These are phyloP conservation scores for Ceryle rudis DNA, from an alignment of 2,797 vertebrate species.

Conservation along the genomic window DNA sequence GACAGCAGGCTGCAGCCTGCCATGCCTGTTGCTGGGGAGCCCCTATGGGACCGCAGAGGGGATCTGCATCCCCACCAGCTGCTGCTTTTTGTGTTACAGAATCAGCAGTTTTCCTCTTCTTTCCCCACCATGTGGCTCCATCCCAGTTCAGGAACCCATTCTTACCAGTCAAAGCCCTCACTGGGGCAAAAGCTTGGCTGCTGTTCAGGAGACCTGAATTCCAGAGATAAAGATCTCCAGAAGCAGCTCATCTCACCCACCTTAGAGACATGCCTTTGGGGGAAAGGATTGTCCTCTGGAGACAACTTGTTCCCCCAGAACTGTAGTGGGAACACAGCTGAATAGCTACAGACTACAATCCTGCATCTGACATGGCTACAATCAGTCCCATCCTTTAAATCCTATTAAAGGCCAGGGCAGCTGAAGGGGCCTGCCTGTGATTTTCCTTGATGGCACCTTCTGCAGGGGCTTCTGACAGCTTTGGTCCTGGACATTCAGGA, in stretches of 20 bases:
- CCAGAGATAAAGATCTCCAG: background rate
- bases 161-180: background rate
- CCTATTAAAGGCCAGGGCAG: background rate
- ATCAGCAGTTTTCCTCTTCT: background rate
- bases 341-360: background rate
- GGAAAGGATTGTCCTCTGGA: background rate
- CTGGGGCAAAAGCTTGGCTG: background rate
- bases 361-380: background rate
- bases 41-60: background rate
- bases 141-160: background rate
- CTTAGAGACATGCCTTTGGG: background rate
- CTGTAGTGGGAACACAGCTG: background rate
- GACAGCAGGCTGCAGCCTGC: background rate
- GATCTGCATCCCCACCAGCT: background rate
- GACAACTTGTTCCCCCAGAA: background rate
- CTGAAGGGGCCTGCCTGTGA: background rate
- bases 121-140: background rate
- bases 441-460: background rate
- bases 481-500: rapidly evolving
- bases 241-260: background rate
- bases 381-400: background rate
- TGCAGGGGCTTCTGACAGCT: background rate
- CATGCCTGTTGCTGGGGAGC: background rate
- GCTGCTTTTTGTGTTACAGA: background rate
- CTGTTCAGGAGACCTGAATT: background rate